Percentiles rank a stretch among this genome's conserved stretches.
phyloP scores from a whole-genome alignment of 2,888 invertebrate species.

The Helobdella robusta region DNA sequence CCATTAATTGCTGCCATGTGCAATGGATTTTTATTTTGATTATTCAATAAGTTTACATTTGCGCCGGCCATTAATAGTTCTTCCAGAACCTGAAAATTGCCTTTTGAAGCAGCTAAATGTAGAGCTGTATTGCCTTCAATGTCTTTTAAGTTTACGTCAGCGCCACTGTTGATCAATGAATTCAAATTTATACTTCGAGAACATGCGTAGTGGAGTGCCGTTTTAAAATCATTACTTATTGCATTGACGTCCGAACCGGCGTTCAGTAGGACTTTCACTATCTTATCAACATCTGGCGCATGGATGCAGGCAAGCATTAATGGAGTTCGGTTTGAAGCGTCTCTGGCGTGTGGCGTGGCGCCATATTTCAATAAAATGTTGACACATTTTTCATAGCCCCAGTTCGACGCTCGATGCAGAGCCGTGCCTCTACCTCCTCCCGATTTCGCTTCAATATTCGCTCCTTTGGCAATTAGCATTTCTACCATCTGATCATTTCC shows the following conservation, averaged over 20 bases:
- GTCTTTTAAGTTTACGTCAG: slow-evolving; percentile 42
- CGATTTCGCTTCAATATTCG: slow-evolving; percentile 13
- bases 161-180: slow-evolving; percentile 43
- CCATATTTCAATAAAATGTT: slow-evolving; percentile 24
- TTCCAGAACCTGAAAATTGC: slow-evolving; percentile 23
- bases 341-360: slow-evolving; percentile 29
- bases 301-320: slow-evolving; percentile 31
- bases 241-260: slow-evolving; percentile 30
- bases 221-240: slow-evolving; percentile 24
- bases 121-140: slow-evolving; percentile 45
- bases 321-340: slow-evolving; percentile 29
- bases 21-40: slow-evolving; percentile 22
- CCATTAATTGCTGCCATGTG: slow-evolving; percentile 30
- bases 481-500: slow-evolving; percentile 22
- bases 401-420: slow-evolving; percentile 33
- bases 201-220: slow-evolving; percentile 31
- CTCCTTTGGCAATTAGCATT: slow-evolving; percentile 29
- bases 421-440: slow-evolving; percentile 27
- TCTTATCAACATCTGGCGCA: slow-evolving; percentile 26
- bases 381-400: slow-evolving; percentile 30
- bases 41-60: slow-evolving; percentile 27
- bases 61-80: slow-evolving; percentile 25
- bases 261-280: slow-evolving; percentile 27
- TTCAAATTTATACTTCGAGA: slow-evolving; percentile 26
- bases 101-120: slow-evolving; percentile 36